These are phyloP conservation scores for Leptobrachium ailaonicum DNA, from an alignment of 2,113 vertebrate species.

Conservation along the genomic window DNA sequence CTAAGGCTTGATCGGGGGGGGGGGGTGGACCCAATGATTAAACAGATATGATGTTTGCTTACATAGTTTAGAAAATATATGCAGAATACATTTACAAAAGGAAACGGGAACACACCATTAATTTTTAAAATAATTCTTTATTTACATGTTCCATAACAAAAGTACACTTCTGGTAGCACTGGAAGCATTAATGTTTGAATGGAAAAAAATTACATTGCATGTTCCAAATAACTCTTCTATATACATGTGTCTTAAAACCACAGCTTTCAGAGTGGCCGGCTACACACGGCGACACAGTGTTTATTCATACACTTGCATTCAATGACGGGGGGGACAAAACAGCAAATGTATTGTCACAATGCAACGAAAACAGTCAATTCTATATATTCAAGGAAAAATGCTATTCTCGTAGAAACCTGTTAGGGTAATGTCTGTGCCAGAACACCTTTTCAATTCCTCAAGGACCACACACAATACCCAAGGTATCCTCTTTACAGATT, in stretches of 20 bases:
- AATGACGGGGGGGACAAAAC: neutral
- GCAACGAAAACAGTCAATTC: neutral
- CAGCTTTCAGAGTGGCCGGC: conserved; percentile 4
- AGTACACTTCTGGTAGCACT: conserved; percentile 46
- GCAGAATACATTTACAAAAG: neutral
- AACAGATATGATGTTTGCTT: no score
- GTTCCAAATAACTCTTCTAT: conserved; percentile 34
- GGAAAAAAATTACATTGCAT: conserved; percentile 36
- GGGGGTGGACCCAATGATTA: no score
- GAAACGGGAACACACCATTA: neutral
- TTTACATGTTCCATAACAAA: conserved; percentile 48
- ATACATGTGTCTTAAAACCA: conserved; percentile 22
- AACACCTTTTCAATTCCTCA: no score
- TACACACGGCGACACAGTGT: conserved; percentile 6
- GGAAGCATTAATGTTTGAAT: conserved; percentile 28
- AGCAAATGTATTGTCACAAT: neutral
- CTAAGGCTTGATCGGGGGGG: no score
- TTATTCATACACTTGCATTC: conserved; percentile 4
- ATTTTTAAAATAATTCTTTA: conserved; percentile 43
- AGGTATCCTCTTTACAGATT: no score
- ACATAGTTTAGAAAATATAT: no score
- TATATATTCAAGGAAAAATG: no score
- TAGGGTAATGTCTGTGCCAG: no score
- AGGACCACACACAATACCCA: no score
- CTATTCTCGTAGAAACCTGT: no score